Conservation (phyloP, 2,113 vertebrate species). For the Ptyas mucosa region DNA sequence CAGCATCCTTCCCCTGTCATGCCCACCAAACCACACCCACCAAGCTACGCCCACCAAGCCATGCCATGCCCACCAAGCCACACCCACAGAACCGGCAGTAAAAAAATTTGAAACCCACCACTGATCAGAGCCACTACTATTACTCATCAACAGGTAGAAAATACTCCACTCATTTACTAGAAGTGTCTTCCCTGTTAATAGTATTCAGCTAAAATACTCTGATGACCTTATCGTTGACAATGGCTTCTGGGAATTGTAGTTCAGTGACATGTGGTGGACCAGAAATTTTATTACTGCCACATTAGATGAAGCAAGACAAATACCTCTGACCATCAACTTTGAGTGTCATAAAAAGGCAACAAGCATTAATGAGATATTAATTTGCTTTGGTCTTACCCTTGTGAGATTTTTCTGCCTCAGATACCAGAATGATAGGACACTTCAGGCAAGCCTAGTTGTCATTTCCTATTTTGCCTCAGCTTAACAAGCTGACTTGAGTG, state of each 20-base stretch:
- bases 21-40: too few species aligned
- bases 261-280: background rate
- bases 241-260: background rate
- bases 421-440: background rate
- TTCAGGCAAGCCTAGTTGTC: background rate
- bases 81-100: too few species aligned
- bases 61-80: too few species aligned
- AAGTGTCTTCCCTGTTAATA: background rate
- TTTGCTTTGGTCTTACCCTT: background rate
- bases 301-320: background rate
- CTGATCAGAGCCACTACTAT: background rate
- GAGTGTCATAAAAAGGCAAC: background rate
- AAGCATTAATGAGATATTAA: background rate
- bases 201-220: background rate
- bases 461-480: background rate
- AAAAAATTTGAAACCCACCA: too few species aligned
- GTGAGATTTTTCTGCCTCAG: background rate
- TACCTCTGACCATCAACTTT: background rate
- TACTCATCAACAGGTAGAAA: background rate
- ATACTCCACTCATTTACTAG: background rate
- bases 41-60: too few species aligned
- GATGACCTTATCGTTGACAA: background rate
- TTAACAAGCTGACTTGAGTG: background rate
- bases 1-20: too few species aligned
- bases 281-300: background rate